Evolutionary conservation across 2,888 invertebrate genomes (phyloP).

Genomic region (Lapara coniferarum): DNA sequence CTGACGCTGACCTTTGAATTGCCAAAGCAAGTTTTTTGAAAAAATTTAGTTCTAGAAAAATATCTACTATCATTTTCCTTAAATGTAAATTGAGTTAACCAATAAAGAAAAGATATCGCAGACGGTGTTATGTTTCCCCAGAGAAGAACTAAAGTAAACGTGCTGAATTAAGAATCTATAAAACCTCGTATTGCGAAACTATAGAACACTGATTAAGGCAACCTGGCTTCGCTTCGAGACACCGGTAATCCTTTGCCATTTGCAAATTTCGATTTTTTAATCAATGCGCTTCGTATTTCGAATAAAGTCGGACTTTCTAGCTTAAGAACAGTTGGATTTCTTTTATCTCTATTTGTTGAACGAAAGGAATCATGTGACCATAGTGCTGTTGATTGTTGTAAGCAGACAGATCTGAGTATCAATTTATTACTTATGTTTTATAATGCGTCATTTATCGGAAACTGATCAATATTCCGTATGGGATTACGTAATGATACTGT

Average conservation of each 20-base stretch:
- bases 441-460: too few species aligned
- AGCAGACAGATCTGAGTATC: too few species aligned
- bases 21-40: too few species aligned
- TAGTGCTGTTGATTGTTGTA: too few species aligned
- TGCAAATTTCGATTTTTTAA: not conserved
- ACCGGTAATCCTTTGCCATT: not conserved
- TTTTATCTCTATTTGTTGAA: too few species aligned
- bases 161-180: slow-evolving; percentile 16
- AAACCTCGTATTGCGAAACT: not conserved
- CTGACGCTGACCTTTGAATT: too few species aligned
- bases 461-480: too few species aligned
- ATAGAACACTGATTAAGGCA: slow-evolving; percentile 10
- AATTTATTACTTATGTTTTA: too few species aligned
- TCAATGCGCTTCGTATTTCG: not conserved
- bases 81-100: not conserved
- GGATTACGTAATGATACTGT: too few species aligned
- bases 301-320: not conserved
- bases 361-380: too few species aligned
- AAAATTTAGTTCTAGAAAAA: not conserved
- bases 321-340: too few species aligned
- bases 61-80: not conserved
- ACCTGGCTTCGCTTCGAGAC: not conserved
- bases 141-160: too few species aligned
- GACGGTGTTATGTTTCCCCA: slow-evolving; percentile 3
- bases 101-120: not conserved